Evolutionary conservation across 2,797 vertebrate species (phyloP), one percentile per base, ranked within the genome.

Genomic region (Propithecus perrieri): DNA sequence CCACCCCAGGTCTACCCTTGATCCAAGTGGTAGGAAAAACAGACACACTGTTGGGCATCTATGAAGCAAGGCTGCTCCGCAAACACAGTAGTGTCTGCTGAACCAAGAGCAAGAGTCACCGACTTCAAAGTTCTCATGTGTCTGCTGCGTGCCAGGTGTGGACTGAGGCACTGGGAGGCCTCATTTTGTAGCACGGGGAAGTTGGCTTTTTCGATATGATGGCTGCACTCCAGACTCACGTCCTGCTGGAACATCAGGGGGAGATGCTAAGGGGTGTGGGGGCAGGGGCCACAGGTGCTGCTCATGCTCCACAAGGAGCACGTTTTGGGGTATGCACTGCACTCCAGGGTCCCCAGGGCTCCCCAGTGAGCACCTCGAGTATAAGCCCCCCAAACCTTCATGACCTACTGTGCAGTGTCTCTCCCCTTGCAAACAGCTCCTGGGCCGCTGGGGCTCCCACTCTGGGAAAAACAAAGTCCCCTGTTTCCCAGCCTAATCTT

Each of bases 241-340:
- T 30, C 9, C 61, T 48, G 26, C 46, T 28, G 53, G 50, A 30
- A 9, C 13, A 5, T 12, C 3, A 1, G 33, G 67, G 57, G 11
- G 22, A 65, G 65, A 30, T 22, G 12, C 28, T 24, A 35, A 10
- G 35, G 50, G 17, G 59, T 3, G 13, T 1, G 35, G 69, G 28
- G 57, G 9, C 38, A 79, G 8, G 65, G 74, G 28, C 46, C 33
- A n/a, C 30, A 26, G 35, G 7, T 2, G 7, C 38, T 33, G 59
- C 71, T 46, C 55, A 10, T 10, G 33, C 43, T 28, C 22, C 0
- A 1, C 0, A 2, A 67, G 22, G 48, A 48, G 79, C 33, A 4
- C 33, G 30, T 41, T 28, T 33, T 26, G 41, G 28, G 72, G 38
- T n/a, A 7, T n/a, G 22, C 57, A 38, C 26, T 0, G 0, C 4